Evolutionary conservation across 2,888 invertebrate species (phyloP).

Genomic region (Masnerella sp.): DNA sequence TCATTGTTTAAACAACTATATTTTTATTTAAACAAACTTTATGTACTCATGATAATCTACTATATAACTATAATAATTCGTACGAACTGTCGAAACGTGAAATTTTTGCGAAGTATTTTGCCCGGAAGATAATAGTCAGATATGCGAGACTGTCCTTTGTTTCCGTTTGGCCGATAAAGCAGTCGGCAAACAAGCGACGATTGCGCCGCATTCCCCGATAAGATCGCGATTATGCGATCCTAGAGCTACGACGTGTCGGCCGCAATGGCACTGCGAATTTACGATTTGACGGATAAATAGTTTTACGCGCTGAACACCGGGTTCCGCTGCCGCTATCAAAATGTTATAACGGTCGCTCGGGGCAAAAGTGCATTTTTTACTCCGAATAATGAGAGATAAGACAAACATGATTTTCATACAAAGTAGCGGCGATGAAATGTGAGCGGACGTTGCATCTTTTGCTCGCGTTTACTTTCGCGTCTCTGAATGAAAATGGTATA

Average conservation of each 20-base stretch:
- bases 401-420: too few relatives aligned
- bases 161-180: conserved; percentile 58
- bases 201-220: conserved; percentile 37
- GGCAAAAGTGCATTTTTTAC: too few relatives aligned
- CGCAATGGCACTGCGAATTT: conserved; percentile 29
- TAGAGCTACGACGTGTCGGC: conserved; percentile 29
- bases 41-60: too few relatives aligned
- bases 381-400: too few relatives aligned
- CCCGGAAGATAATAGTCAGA: conserved; percentile 53
- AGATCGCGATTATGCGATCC: conserved; percentile 51
- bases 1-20: too few relatives aligned
- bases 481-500: neutral
- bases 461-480: neutral
- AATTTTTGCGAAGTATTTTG: conserved; percentile 31
- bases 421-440: too few relatives aligned
- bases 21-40: too few relatives aligned
- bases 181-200: conserved; percentile 38
- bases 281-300: conserved; percentile 28
- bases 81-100: too few relatives aligned
- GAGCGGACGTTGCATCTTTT: neutral
- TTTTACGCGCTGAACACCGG: conserved; percentile 1
- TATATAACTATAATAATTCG: too few relatives aligned
- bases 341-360: too few relatives aligned
- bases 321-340: neutral
- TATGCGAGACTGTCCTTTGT: conserved; percentile 47